Percentiles rank a stretch among this genome's conserved stretches.
Conservation (phyloP, 2,113 vertebrate genomes). For the Serinus canaria region DNA sequence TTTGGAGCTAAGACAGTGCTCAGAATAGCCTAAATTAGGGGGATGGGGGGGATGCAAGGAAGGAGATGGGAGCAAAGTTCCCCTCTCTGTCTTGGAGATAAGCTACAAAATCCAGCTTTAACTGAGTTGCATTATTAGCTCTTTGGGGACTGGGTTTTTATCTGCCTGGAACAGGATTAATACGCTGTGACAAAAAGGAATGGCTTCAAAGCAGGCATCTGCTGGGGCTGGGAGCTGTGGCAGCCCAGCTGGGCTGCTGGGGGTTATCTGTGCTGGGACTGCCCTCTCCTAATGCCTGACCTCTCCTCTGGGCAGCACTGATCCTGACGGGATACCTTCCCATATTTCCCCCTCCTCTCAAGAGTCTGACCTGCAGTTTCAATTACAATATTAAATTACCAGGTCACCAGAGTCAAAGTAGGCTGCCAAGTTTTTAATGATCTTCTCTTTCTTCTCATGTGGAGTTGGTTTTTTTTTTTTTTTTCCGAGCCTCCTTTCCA, state of each 20-base stretch:
- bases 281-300: neutral
- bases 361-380: neutral
- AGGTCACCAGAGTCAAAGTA: conserved; percentile 50
- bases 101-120: neutral
- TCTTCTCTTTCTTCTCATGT: conserved; percentile 15
- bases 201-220: neutral
- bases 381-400: conserved; percentile 21
- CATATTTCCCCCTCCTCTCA: neutral
- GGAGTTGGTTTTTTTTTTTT: neutral
- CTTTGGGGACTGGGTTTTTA: conserved; percentile 1
- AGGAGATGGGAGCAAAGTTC: neutral
- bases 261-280: neutral
- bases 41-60: rapidly evolving
- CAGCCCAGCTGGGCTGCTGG: neutral
- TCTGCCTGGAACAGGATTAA: neutral
- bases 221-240: neutral
- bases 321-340: neutral
- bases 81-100: neutral
- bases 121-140: neutral
- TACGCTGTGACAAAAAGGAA: neutral
- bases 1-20: neutral
- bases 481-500: conserved; percentile 4
- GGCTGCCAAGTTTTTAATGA: conserved; percentile 50
- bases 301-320: neutral
- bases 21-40: neutral